Base-by-base conservation (phyloP, 2,797 vertebrate genomes). In the Melanotaenia parkinsoni region DNA sequence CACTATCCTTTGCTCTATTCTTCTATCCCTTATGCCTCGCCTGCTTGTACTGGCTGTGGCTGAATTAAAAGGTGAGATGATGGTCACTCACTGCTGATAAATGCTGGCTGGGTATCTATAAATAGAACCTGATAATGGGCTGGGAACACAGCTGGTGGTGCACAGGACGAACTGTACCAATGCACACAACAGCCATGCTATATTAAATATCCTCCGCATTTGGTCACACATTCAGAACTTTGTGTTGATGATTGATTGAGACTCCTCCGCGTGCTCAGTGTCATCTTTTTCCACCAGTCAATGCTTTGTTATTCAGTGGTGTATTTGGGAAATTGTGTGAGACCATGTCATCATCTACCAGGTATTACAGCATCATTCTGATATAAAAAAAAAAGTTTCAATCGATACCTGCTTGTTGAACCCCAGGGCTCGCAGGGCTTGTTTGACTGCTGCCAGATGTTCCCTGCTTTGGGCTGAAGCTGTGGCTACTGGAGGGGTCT, bases 401-500 rank as follows among this genome's bases (percentile, higher is more conserved):
- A 58, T 81, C 37, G 32, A 67, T 95, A 99, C 97, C 96, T 95
- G 90, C 76, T 89, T 96, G 85, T 95, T 97, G 90, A 98, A 97
- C 72, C 96, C 95, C 74, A 97, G 35, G 20, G 94, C 93, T 77
- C 92, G 91, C 59, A 99, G 86, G 67, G 97, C 95, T 86, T 97
- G 96, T 86, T 95, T 98, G 57, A 98, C 88, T 43, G 88, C 63
- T 0, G 82, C 54, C 38, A 97, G 92, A 76, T 91, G 95, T 70
- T 97, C 96, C 84, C 92, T 96, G 89, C 96, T 96, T 85, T 95
- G 93, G 63, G 93, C 72, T 12, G 87, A 95, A 37, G 94, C 92
- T 58, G 89, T 81, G 43, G 91, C 68, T 64, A 93, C 90, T 0
- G 86, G 85, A 60, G 50, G 75, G 40, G 5, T 77, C 4, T 96